A percentile compares a stretch with the other conserved stretches of the same genome.
phyloP scores from a whole-genome alignment of 2,113 vertebrate species.

The Syngnathoides biaculeatus region DNA sequence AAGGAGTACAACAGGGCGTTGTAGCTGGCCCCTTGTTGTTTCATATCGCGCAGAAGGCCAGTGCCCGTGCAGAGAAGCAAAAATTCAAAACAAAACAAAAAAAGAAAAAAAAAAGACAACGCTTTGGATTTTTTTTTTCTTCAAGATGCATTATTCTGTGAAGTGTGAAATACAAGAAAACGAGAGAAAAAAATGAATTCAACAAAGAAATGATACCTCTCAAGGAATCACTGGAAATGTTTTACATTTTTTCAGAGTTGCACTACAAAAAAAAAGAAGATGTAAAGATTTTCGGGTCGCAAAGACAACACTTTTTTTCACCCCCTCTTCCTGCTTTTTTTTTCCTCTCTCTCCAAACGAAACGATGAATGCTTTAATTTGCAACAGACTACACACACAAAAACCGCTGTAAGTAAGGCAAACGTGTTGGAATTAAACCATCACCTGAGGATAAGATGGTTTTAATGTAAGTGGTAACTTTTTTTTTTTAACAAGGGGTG shows the following conservation, averaged over 20 bases:
- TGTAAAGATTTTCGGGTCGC: slow-evolving; percentile 71
- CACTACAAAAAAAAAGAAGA: slow-evolving; percentile 77
- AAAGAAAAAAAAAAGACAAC: slow-evolving; percentile 58
- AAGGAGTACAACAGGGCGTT: slow-evolving; percentile 58
- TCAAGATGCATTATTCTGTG: slow-evolving; percentile 58
- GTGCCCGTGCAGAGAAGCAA: slow-evolving; percentile 68
- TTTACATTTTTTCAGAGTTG: slow-evolving; percentile 77
- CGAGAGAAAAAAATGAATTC: slow-evolving; percentile 33
- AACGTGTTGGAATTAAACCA: slow-evolving; percentile 75
- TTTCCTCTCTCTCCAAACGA: slow-evolving; percentile 41
- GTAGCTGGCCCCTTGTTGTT: slow-evolving; percentile 68
- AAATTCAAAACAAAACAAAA: slow-evolving; percentile 61
- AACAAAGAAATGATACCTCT: slow-evolving; percentile 69
- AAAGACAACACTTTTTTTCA: slow-evolving; percentile 63
- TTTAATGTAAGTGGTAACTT: slow-evolving; percentile 80
- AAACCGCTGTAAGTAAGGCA: slow-evolving; percentile 74
- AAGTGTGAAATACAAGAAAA: slow-evolving; percentile 56
- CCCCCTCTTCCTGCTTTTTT: neutral
- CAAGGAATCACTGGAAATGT: slow-evolving; percentile 76
- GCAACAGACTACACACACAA: slow-evolving; percentile 73
- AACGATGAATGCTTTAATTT: slow-evolving; percentile 78
- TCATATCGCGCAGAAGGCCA: slow-evolving; percentile 72
- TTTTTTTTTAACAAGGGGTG: slow-evolving; percentile 61
- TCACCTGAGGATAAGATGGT: slow-evolving; percentile 76
- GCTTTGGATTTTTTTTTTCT: slow-evolving; percentile 64